phyloP scores from a whole-genome alignment of 2,888 invertebrate species.

The Pseudanteris insignis region DNA sequence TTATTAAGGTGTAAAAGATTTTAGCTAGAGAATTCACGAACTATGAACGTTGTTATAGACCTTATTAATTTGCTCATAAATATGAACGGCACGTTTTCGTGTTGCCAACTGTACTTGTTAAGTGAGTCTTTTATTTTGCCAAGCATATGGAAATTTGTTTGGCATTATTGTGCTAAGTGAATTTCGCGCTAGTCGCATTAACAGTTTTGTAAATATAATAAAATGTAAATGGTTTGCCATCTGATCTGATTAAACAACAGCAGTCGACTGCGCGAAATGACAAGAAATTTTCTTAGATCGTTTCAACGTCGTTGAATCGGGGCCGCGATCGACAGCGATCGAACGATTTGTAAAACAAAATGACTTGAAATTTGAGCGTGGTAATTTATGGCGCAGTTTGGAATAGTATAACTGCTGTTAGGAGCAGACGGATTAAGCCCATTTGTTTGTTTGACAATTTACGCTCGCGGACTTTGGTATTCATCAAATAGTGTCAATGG shows the following conservation, averaged over 20 bases:
- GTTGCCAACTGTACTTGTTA: constrained; percentile 12
- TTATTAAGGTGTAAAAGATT: too few relatives aligned
- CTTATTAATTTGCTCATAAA: constrained; percentile 18
- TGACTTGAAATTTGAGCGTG: constrained; percentile 18
- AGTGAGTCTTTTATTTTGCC: constrained; percentile 2
- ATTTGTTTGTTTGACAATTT: constrained; percentile 31
- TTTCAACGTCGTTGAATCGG: too few relatives aligned
- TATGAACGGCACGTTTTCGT: constrained; percentile 14
- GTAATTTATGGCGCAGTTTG: constrained; percentile 21
- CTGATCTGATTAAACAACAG: too few relatives aligned
- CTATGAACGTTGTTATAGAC: constrained; percentile 19
- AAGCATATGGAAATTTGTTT: neutral
- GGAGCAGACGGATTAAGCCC: constrained; percentile 30
- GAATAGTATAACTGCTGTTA: constrained; percentile 32
- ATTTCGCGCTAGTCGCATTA: neutral
- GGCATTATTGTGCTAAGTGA: constrained; percentile 2
- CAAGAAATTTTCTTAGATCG: too few relatives aligned
- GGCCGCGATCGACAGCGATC: neutral
- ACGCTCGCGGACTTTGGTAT: constrained; percentile 10
- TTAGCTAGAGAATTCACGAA: too few relatives aligned
- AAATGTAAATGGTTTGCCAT: too few relatives aligned
- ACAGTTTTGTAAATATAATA: neutral
- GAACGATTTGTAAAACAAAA: constrained; percentile 18
- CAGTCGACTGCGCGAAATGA: too few relatives aligned
- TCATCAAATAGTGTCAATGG: constrained; percentile 18